These are phyloP conservation scores for Rynchops niger DNA, from an alignment of 2,113 vertebrate species.

Conservation along the genomic window DNA sequence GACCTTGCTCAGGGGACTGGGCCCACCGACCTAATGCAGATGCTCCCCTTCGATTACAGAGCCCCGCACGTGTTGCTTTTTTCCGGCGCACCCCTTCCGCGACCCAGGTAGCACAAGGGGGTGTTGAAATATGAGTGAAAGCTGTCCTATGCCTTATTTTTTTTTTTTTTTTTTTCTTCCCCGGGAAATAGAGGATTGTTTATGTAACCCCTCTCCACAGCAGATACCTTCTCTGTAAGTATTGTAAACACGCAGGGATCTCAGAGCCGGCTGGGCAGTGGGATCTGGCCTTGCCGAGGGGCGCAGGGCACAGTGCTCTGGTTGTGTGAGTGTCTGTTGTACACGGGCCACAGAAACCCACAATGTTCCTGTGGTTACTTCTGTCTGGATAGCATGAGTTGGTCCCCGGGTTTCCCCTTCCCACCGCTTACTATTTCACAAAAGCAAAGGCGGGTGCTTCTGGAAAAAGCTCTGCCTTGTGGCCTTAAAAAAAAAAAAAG, in stretches of 20 bases:
- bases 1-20: not conserved
- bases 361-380: not conserved
- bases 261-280: not conserved
- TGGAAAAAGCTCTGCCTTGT: slow-evolving; percentile 40
- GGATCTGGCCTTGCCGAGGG: not conserved
- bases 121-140: not conserved
- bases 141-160: not conserved
- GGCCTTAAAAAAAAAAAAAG: not conserved
- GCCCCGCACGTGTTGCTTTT: accelerated
- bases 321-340: not conserved
- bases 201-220: not conserved
- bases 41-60: not conserved
- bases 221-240: not conserved
- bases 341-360: not conserved
- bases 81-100: not conserved
- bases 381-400: not conserved
- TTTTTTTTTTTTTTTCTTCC: not conserved
- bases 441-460: not conserved
- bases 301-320: not conserved
- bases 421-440: not conserved
- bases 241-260: not conserved
- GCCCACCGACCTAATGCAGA: not conserved
- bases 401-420: slow-evolving; percentile 23
- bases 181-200: not conserved
- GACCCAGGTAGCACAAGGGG: accelerated